A percentile compares a stretch with the other conserved stretches of the same genome.
Evolutionary conservation across 2,113 vertebrate species (phyloP).

Genomic region (Sterrhoptilus dennistouni): DNA sequence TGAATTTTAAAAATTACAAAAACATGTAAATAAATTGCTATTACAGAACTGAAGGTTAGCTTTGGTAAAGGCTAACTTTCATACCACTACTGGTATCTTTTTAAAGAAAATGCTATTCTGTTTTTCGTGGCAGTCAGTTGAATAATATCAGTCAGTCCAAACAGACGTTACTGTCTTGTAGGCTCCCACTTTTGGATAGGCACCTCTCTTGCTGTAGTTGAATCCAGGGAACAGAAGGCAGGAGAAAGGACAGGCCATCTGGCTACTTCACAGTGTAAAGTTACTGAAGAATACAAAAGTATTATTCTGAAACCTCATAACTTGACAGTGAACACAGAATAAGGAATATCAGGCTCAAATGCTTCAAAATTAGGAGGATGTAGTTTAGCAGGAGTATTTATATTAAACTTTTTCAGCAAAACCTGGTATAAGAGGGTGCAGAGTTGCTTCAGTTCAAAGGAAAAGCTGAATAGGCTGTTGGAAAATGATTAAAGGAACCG

Average conservation of each 20-base stretch:
- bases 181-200: not conserved
- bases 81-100: not conserved
- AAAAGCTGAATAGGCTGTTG: conserved; percentile 9
- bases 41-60: conserved; percentile 30
- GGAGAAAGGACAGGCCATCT: not conserved
- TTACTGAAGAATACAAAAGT: not conserved
- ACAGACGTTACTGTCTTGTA: conserved; percentile 19
- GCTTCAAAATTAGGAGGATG: not conserved
- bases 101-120: conserved; percentile 10
- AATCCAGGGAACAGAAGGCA: not conserved
- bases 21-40: conserved; percentile 16
- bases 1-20: conserved; percentile 24
- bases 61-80: conserved; percentile 1
- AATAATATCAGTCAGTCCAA: not conserved
- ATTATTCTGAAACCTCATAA: not conserved
- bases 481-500: conserved; percentile 34
- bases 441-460: conserved; percentile 4
- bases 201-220: not conserved
- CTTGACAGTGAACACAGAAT: not conserved
- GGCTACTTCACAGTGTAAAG: not conserved
- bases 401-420: not conserved
- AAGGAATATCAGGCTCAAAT: not conserved
- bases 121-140: conserved; percentile 38
- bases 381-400: not conserved
- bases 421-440: not conserved